Conservation (phyloP, 2,797 vertebrate genomes). For the Hippocampus kuda region DNA sequence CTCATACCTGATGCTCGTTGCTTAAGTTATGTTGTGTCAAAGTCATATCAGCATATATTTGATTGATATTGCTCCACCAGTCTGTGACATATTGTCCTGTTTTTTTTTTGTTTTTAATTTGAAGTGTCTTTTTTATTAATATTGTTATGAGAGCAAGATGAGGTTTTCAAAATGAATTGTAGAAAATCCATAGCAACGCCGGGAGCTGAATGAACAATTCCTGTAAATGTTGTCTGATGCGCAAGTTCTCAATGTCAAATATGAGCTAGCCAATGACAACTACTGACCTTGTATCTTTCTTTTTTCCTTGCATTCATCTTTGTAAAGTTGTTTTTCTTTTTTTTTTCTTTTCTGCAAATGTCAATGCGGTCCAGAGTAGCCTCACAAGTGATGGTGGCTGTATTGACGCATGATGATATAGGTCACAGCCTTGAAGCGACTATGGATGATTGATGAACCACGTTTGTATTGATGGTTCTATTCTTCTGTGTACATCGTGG, state of each 20-base stretch:
- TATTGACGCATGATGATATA: constrained; percentile 15
- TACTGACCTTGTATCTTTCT: constrained; percentile 2
- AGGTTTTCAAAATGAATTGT: background rate
- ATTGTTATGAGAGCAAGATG: background rate
- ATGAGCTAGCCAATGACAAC: background rate
- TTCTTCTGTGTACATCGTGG: constrained; percentile 32
- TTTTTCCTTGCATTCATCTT: background rate
- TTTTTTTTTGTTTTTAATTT: no score
- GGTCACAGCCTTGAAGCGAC: constrained; percentile 39
- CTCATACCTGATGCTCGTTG: no score
- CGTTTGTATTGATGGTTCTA: constrained; percentile 48
- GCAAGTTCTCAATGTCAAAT: background rate
- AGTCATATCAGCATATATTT: no score
- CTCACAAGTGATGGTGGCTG: constrained; percentile 7
- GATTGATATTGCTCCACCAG: no score
- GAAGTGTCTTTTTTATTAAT: no score
- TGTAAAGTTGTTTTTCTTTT: background rate
- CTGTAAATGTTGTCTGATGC: background rate
- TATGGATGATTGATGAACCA: constrained; percentile 34
- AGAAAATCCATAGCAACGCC: background rate
- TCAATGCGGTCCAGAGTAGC: background rate
- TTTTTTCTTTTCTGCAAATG: background rate
- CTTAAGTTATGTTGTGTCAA: no score
- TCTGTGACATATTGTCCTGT: no score
- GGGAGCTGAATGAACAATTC: background rate